phyloP scores from a whole-genome alignment of 92 coral and sea anemone genomes.

The Actinostola sp. region DNA sequence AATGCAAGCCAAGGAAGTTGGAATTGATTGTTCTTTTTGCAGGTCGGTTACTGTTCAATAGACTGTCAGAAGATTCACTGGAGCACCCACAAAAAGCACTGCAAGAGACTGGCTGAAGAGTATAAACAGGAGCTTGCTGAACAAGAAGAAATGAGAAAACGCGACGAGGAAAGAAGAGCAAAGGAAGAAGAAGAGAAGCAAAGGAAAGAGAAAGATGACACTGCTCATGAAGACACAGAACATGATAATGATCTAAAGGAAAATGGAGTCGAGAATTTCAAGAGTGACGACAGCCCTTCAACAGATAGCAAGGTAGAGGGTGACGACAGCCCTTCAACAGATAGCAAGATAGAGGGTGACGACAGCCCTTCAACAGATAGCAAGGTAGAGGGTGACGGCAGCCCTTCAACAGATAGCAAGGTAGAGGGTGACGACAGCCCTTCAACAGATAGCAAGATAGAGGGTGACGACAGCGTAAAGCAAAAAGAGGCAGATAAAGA shows the following conservation, averaged over 20 bases:
- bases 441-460: no score
- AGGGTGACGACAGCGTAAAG: not conserved
- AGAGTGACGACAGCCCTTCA: not conserved
- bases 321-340: not conserved
- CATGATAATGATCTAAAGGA: not conserved
- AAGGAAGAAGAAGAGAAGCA: constrained; percentile 17
- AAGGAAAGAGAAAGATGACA: constrained; percentile 5
- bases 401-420: no score
- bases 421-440: no score
- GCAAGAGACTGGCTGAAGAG: constrained; percentile 72
- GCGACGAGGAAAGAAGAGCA: constrained; percentile 36
- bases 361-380: no score
- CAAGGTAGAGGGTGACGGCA: no score
- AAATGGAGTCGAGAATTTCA: not conserved
- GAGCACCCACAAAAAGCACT: constrained; percentile 91
- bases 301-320: not conserved
- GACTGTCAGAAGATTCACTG: constrained; percentile 95
- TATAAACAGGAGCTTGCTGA: constrained; percentile 56
- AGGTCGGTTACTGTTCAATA: constrained; percentile 92
- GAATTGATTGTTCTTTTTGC: no score
- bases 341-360: no score
- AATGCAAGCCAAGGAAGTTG: no score
- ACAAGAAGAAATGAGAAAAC: constrained; percentile 55
- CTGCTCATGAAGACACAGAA: no score
- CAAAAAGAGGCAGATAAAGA: no score